Conservation (phyloP, 2,113 vertebrate genomes). For the Nothocercus nigrocapillus region DNA sequence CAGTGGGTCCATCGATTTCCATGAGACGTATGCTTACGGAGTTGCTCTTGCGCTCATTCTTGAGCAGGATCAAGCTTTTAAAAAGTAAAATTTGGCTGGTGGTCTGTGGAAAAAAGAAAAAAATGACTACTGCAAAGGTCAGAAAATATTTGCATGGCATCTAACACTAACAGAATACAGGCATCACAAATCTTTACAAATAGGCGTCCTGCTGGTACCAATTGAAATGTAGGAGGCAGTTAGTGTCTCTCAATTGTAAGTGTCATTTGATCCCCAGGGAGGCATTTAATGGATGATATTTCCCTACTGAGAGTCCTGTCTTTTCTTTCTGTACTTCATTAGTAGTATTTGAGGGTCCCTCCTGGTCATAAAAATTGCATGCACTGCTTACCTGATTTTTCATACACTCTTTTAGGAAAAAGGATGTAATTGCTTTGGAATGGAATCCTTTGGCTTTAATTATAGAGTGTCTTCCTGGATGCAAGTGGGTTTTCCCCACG, state of each 20-base stretch:
- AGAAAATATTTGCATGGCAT: constrained; percentile 42
- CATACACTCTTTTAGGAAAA: background rate
- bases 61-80: background rate
- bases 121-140: constrained; percentile 14
- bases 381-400: constrained; percentile 18
- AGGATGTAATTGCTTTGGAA: background rate
- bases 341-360: constrained; percentile 21
- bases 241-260: constrained; percentile 45
- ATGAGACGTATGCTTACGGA: background rate
- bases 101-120: background rate
- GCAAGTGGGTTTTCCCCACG: background rate
- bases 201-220: constrained; percentile 47
- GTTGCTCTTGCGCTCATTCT: background rate
- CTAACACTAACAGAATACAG: constrained; percentile 10
- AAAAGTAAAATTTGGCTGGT: background rate
- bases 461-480: background rate
- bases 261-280: constrained; percentile 57
- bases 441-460: background rate
- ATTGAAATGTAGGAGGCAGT: constrained; percentile 30
- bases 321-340: constrained; percentile 47
- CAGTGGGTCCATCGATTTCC: background rate
- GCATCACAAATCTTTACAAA: constrained; percentile 40
- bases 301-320: constrained; percentile 42
- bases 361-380: constrained; percentile 47
- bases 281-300: constrained; percentile 52